Evolutionary conservation across 2,113 vertebrate genomes (phyloP), one percentile per base, ranked within the genome.

Genomic region (Tychaedon coryphoeus): DNA sequence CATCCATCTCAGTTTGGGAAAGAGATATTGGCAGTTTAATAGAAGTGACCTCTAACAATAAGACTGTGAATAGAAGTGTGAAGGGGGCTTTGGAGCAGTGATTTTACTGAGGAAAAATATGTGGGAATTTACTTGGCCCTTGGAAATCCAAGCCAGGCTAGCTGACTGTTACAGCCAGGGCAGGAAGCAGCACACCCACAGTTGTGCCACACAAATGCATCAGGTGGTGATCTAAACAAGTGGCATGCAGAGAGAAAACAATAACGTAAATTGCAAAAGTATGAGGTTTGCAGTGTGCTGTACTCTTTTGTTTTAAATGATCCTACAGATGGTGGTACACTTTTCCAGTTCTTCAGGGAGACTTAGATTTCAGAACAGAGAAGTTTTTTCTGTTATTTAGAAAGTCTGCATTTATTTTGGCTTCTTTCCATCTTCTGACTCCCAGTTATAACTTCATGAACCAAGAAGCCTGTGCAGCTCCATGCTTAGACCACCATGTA

Each of bases 371-470:
- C 69, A 78, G 70, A 64, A 14, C 34, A 91, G 8, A 36, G 6
- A 24, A 33, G 15, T 56, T 86, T 94, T 61, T 84, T 64, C 18
- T 92, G 20, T 51, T 89, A 78, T 78, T 88, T n/a, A 40, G 43
- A 45, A 45, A 45, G 9, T 70, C 64, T 74, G 62, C 20, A 58
- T 80, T 92, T 91, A 38, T 60, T 71, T 89, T 91, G 70, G 57
- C 57, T 75, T 85, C 48, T 36, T 92, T 93, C 73, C 73, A 61
- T 61, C 24, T 84, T 92, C 53, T 92, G 62, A 79, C 19, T 85
- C 69, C 62, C 17, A 72, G 10, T 36, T 69, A 33, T 50, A 42
- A 29, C 54, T 87, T 87, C 12, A 20, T 76, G 38, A 50, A 89
- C 28, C 29, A 79, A 65, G 62, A 78, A 62, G 4, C 9, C 34